These are phyloP conservation scores for Stratiomys singularior DNA, from an alignment of 2,888 invertebrate genomes.

Conservation along the genomic window DNA sequence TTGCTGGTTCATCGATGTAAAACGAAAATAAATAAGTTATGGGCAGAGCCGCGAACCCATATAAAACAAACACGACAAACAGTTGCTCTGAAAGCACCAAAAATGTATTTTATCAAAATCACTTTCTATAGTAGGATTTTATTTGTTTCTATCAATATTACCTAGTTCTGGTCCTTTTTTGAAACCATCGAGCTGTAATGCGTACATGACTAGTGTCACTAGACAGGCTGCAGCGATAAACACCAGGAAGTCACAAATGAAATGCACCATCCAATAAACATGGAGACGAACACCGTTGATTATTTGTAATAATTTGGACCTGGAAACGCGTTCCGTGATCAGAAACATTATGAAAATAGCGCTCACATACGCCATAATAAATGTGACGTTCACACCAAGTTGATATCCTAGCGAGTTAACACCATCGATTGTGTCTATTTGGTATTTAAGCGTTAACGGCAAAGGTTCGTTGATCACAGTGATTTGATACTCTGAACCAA, in stretches of 20 bases:
- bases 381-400: constrained; percentile 74
- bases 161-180: constrained; percentile 69
- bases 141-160: too few species aligned
- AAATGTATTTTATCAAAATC: not conserved
- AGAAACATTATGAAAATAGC: constrained; percentile 71
- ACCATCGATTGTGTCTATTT: constrained; percentile 64
- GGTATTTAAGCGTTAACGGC: constrained; percentile 70
- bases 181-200: constrained; percentile 72
- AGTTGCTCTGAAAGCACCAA: constrained; percentile 67
- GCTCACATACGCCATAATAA: constrained; percentile 77
- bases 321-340: constrained; percentile 74
- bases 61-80: constrained; percentile 72
- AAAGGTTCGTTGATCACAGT: constrained; percentile 75
- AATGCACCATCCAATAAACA: constrained; percentile 76
- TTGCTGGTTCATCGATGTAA: constrained; percentile 73
- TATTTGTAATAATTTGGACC: constrained; percentile 77
- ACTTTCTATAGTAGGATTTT: too few species aligned
- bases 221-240: constrained; percentile 48
- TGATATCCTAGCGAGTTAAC: constrained; percentile 66
- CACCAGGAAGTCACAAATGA: constrained; percentile 66
- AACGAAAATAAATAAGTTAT: constrained; percentile 76
- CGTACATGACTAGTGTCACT: constrained; percentile 54
- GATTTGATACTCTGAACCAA: constrained; percentile 55
- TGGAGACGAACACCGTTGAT: constrained; percentile 76
- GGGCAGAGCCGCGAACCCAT: constrained; percentile 77